Evolutionary conservation across 2,888 invertebrate genomes (phyloP), one percentile per base, ranked within the genome.

Genomic region (Orchesellides sinensis): DNA sequence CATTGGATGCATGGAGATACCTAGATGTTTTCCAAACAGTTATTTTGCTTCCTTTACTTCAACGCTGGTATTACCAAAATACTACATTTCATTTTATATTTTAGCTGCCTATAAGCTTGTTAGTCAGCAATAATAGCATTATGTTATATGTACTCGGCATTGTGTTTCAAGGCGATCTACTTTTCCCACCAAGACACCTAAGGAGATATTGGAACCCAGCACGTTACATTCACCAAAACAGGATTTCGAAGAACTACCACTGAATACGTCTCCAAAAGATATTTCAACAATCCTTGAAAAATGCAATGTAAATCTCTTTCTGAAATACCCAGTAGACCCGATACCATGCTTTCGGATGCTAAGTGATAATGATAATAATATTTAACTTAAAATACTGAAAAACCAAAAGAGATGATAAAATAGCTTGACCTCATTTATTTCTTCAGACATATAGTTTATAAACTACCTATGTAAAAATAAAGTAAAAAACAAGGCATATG

Each of bases 261-360:
- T n/a, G n/a, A 56, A 12, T 56, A 25, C 17, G 12, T 25, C 29
- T 8, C 17, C 19, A 8, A 19, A 49, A 1, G 25, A 45, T 2
- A 14, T 45, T 10, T 12, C 27, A 17, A 14, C 2, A 12, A 56
- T 32, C n/a, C 56, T 80, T 8, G 80, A 80, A 45, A 72, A 72
- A 25, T 80, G 80, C 32, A 73, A 72, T 10, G 66, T 80, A 12
- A 59, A 56, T 0, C 27, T 80, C 21, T 73, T 80, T 32, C 47
- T 66, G 4, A 72, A 72, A 17, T 49, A 73, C 17, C 40, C 72
- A 23, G 56, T 56, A 0, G 73, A 80, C 8, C 66, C 80, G 2
- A 45, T 80, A 5, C 80, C 80, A 0, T 80, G 80, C 29, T 35
- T 80, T 66, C 56, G 27, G 45, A 25, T 59, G 21, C n/a, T n/a